Evolutionary conservation across 2,888 invertebrate species (phyloP), one percentile per base, ranked within the genome.

Genomic region (Cyclophora punctaria): DNA sequence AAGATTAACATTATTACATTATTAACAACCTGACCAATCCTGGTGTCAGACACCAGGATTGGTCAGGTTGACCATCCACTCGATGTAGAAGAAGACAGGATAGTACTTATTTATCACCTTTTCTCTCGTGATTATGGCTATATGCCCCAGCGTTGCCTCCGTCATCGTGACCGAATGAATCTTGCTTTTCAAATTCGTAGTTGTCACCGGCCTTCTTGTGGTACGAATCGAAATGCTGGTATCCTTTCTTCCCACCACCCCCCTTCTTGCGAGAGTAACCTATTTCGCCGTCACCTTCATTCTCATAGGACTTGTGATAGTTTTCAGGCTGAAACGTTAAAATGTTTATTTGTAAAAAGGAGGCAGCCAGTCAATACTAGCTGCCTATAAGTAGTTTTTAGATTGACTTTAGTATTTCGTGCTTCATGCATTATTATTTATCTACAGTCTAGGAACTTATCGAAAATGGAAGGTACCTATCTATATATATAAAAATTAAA

Each of bases 131-230:
- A 41, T 70, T 75, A 53, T 85, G 76, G 60, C 82, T 83, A 71
- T 83, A 75, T 0, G 81, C 84, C 2, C 77, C 90, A 51, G 84
- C 85, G 41, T 90, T 89, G 3, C 73, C 83, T 35, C 80, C 88
- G 7, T 87, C 79, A 7, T 90, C 90, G 45, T 87, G 85, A 2
- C 94, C 93, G 67, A 83, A 93, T 47, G 92, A 91, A 45, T 91
- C 90, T 66, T 93, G 90, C 66, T 91, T 90, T 71, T 93, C 93
- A 63, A 92, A 92, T 59, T 92, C 94, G 74, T 92, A 93, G 67
- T 92, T 90, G 75, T 94, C 93, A 0, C 93, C 93, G 41, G 91
- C 92, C 71, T 92, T 93, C 75, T 93, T 93, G 79, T 93, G 93
- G 80, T 83, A 94, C 48, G 92, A 91, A 78, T 93, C 94, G 66